Evolutionary conservation across 2,888 invertebrate genomes (phyloP).

Genomic region (Athalia circularis): DNA sequence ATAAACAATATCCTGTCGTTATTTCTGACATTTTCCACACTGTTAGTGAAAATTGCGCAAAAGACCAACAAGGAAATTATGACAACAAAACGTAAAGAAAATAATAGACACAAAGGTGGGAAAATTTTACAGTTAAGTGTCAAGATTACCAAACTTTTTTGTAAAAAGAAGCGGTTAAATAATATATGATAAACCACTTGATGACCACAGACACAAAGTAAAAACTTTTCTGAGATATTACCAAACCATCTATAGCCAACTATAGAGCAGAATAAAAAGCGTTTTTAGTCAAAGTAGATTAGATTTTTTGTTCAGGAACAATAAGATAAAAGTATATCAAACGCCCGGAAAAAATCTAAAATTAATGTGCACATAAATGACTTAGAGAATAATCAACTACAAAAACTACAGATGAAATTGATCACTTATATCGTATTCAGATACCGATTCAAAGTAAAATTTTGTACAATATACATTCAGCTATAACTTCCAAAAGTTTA

Average conservation of each 20-base stretch:
- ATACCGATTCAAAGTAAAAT: too few relatives aligned
- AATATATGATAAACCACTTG: conserved; percentile 17
- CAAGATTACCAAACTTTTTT: conserved; percentile 27
- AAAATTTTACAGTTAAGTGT: conserved; percentile 24
- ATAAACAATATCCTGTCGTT: conserved; percentile 25
- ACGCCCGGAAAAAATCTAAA: background rate
- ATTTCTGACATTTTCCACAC: conserved; percentile 44
- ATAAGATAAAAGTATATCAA: background rate
- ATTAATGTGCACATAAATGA: conserved; percentile 6
- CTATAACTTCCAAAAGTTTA: too few relatives aligned
- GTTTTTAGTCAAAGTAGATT: background rate
- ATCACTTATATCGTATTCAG: too few relatives aligned
- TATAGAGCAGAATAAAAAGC: conserved; percentile 8
- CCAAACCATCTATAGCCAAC: background rate
- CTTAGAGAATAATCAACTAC: background rate
- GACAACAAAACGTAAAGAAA: conserved; percentile 9
- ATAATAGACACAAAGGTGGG: conserved; percentile 46
- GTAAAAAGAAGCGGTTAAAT: conserved; percentile 43
- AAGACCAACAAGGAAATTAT: background rate
- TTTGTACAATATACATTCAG: too few relatives aligned
- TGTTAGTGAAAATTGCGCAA: conserved; percentile 31
- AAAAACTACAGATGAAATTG: too few relatives aligned
- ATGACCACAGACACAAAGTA: background rate
- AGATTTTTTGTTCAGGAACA: background rate
- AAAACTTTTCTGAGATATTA: background rate